Percentiles rank a stretch among this genome's conserved stretches.
phyloP scores from a whole-genome alignment of 92 coral and sea anemone genomes.

The Ricordea florida region DNA sequence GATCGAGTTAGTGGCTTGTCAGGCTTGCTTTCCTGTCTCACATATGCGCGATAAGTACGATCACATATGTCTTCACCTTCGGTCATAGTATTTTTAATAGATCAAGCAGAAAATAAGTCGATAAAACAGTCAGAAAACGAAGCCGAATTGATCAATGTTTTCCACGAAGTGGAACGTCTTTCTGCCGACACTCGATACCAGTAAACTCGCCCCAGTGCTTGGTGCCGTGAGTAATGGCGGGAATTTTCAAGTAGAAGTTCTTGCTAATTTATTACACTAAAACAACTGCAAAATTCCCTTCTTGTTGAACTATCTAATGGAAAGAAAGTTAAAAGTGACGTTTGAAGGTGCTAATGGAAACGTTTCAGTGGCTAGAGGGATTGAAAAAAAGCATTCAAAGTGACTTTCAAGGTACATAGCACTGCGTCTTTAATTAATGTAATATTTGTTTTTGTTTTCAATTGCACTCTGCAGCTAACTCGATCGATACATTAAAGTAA shows the following conservation, averaged over 20 bases:
- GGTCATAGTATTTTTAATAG: conserved; percentile 35
- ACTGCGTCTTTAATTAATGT: background rate
- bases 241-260: too few species aligned
- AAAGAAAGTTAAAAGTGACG: conserved; percentile 5
- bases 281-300: background rate
- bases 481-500: too few species aligned
- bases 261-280: too few species aligned
- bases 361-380: background rate
- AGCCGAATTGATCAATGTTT: too few species aligned
- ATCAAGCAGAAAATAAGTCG: too few species aligned
- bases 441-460: background rate
- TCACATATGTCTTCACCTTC: conserved; percentile 68
- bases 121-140: too few species aligned
- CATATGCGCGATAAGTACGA: conserved; percentile 73
- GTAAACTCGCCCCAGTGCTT: too few species aligned
- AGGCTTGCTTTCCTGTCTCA: conserved; percentile 63
- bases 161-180: too few species aligned
- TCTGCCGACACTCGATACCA: too few species aligned
- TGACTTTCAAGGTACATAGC: conserved; percentile 16
- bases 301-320: conserved; percentile 20
- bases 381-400: conserved; percentile 46
- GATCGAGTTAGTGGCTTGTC: conserved; percentile 43
- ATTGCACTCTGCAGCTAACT: too few species aligned
- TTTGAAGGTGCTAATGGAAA: conserved; percentile 22
- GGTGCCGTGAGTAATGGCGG: too few species aligned